Evolutionary conservation across 2,113 vertebrate genomes (phyloP).

Genomic region (Lucifuga dentata): DNA sequence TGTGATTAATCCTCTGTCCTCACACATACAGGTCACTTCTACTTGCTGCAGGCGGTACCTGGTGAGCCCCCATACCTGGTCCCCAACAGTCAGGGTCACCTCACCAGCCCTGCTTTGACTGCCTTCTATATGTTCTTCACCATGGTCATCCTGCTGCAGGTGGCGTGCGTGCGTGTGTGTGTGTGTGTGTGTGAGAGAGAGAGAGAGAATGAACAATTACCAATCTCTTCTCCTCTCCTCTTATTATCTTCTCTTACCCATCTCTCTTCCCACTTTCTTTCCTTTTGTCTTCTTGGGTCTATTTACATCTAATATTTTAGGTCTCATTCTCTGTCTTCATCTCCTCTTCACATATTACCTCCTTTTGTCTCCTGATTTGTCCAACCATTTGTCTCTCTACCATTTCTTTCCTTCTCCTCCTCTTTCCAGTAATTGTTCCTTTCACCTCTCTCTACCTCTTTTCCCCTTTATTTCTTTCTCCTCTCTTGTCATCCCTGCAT

Average conservation of each 20-base stretch:
- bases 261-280: neutral
- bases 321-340: too few relatives aligned
- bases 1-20: slow-evolving; percentile 69
- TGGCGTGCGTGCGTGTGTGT: slow-evolving; percentile 54
- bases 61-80: slow-evolving; percentile 86
- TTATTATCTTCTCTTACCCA: neutral
- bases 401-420: too few relatives aligned
- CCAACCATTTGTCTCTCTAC: too few relatives aligned
- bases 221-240: neutral
- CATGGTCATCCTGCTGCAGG: slow-evolving; percentile 97
- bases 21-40: slow-evolving; percentile 85
- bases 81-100: slow-evolving; percentile 79
- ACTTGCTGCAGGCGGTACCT: slow-evolving; percentile 85
- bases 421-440: too few relatives aligned
- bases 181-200: slow-evolving; percentile 5
- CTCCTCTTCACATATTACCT: too few relatives aligned
- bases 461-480: too few relatives aligned
- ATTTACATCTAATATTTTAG: too few relatives aligned
- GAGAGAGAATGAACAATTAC: neutral
- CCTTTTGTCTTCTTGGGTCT: too few relatives aligned
- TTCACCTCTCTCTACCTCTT: too few relatives aligned
- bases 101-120: slow-evolving; percentile 76
- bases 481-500: too few relatives aligned
- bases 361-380: too few relatives aligned
- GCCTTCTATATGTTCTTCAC: slow-evolving; percentile 94